Conservation (phyloP, 2,113 vertebrate genomes). For the Marmota monax region DNA sequence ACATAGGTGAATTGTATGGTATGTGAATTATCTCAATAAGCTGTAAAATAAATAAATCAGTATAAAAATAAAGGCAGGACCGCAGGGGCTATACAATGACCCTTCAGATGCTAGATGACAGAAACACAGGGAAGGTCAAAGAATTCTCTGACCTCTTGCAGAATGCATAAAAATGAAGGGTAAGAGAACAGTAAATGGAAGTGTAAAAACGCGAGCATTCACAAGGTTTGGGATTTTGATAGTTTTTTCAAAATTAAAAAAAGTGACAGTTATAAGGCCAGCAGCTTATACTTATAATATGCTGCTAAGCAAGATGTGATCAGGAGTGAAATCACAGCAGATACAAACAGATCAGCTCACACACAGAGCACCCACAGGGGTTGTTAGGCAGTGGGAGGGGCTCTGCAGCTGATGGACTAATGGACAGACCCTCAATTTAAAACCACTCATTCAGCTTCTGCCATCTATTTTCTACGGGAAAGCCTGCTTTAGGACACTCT, state of each 20-base stretch:
- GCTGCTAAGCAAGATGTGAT: not conserved
- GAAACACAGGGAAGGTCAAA: not conserved
- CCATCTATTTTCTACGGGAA: not conserved
- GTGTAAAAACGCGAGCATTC: not conserved
- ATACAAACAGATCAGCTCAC: not conserved
- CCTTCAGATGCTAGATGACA: not conserved
- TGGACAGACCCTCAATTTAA: not conserved
- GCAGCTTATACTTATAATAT: not conserved
- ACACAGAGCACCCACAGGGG: not conserved
- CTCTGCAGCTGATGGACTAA: too few species aligned
- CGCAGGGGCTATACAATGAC: not conserved
- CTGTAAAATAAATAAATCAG: not conserved
- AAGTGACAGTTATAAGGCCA: not conserved
- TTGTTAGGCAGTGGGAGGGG: not conserved
- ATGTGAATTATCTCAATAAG: not conserved
- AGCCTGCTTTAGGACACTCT: not conserved
- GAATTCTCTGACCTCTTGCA: not conserved
- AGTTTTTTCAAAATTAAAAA: conserved; percentile 6
- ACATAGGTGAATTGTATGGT: not conserved
- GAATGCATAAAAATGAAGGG: not conserved
- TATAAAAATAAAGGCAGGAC: not conserved
- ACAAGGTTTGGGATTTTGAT: not conserved
- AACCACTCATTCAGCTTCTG: not conserved
- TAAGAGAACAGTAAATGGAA: not conserved
- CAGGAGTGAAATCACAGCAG: not conserved